Percentiles rank a stretch among this genome's conserved stretches.
Conservation (phyloP, 2,113 vertebrate species). For the Rallus limicola region DNA sequence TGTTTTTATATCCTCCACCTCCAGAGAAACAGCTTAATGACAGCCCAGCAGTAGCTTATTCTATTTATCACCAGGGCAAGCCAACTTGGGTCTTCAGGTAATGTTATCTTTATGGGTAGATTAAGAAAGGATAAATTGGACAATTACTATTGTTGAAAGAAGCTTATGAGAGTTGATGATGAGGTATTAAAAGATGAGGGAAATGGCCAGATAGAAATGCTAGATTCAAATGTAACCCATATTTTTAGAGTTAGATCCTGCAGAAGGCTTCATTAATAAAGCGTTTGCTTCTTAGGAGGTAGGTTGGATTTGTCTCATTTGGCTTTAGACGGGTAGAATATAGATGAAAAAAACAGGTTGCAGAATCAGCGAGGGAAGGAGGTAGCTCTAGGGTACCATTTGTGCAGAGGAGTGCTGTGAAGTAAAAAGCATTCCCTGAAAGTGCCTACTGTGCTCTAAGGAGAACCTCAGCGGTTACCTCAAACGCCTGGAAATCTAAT, state of each 20-base stretch:
- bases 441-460: not conserved
- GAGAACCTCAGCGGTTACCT: not conserved
- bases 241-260: not conserved
- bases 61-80: not conserved
- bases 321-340: not conserved
- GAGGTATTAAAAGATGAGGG: not conserved
- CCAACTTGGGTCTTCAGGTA: not conserved
- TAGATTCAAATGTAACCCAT: not conserved
- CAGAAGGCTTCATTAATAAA: not conserved
- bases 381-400: not conserved
- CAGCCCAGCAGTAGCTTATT: not conserved
- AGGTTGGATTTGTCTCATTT: not conserved
- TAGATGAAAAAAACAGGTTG: not conserved
- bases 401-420: not conserved
- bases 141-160: not conserved
- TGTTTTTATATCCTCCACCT: not conserved
- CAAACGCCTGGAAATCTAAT: not conserved
- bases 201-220: not conserved
- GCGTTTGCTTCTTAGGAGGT: not conserved
- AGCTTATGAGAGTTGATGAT: not conserved
- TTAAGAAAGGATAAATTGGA: not conserved
- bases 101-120: not conserved
- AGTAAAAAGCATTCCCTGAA: fast-evolving
- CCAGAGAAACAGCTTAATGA: slow-evolving; percentile 1
- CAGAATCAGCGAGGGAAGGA: not conserved